Evolutionary conservation across 1,140 invertebrate genomes (phyloP).

Genomic region (Holotrichia oblita): DNA sequence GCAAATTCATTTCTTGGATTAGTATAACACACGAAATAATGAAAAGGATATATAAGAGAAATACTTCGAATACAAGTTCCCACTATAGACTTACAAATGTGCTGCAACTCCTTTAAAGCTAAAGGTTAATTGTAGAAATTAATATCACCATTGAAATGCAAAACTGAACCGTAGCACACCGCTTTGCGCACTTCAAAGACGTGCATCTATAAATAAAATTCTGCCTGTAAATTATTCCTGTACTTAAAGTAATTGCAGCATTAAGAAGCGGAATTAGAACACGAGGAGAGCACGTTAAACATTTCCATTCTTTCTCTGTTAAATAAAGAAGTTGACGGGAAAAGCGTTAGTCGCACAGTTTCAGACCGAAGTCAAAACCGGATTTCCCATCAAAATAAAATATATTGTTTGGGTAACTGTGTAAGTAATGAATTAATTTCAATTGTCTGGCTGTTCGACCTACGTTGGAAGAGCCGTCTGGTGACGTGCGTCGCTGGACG

Average conservation of each 20-base stretch:
- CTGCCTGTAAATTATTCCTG: not conserved
- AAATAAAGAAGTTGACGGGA: no score
- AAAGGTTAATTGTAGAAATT: slow-evolving; percentile 22
- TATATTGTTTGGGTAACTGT: slow-evolving; percentile 34
- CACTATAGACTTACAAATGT: no score
- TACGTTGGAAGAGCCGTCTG: not conserved
- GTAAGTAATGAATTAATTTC: slow-evolving; percentile 45
- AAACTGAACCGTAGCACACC: not conserved
- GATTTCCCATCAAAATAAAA: slow-evolving; percentile 21
- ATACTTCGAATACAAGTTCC: no score
- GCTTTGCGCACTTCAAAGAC: not conserved
- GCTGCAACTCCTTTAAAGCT: no score
- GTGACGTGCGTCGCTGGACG: slow-evolving; percentile 29
- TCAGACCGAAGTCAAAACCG: not conserved
- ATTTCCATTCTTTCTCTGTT: not conserved
- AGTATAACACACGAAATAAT: no score
- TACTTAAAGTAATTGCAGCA: not conserved
- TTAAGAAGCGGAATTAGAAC: no score
- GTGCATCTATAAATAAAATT: not conserved
- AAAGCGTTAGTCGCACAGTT: no score
- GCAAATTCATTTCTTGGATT: no score
- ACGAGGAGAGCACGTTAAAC: no score
- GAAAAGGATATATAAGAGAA: no score
- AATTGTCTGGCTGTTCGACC: slow-evolving; percentile 39
- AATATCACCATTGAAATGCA: not conserved